Evolutionary conservation across 2,113 vertebrate species (phyloP), one percentile per base, ranked within the genome.

Genomic region (Peromyscus maniculatus): DNA sequence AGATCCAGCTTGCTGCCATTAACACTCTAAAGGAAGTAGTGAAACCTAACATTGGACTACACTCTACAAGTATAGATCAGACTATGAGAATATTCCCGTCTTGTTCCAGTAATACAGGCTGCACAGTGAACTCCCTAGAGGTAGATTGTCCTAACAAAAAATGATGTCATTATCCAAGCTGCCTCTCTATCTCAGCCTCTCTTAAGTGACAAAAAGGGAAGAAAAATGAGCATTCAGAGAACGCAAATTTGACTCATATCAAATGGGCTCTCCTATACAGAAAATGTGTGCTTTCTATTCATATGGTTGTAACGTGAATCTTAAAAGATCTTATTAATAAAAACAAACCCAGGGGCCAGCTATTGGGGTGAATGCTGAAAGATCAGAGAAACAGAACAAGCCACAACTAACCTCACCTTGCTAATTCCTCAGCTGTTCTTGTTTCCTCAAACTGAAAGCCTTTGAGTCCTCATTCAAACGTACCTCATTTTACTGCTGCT

Each of bases 41-140:
- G 10, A 92, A 83, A 0, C 4, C 13, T 19, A n/a, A 7, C 11
- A 0, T 13, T 6, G 5, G 33, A 49, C 19, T 2, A 17, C 6
- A 89, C 4, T 49, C 2, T 15, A 15, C 28, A 21, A 1, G 21
- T 39, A 69, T 80, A 87, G 22, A 33, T 24, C 31, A 90, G 64
- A 28, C 39, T 22, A 7, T n/a, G 3, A 59, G 3, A 59, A 19
- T 59, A 59, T 62, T 0, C 26, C 16, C 16, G 17, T 46, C 39
- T 66, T 46, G 3, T 46, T 43, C 15, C 26, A 31, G 5, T 46
- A 66, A 31, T 31, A 17, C 9, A 62, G 13, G 72, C 55, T 88
- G 11, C 13, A 26, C n/a, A 5, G 1, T 39, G 7, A 43, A 11
- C 15, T 13, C 7, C 16, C 55, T 88, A 26, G 28, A 19, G 5